These are phyloP conservation scores for Baccha elongata DNA, from an alignment of 2,888 invertebrate species.

Conservation along the genomic window DNA sequence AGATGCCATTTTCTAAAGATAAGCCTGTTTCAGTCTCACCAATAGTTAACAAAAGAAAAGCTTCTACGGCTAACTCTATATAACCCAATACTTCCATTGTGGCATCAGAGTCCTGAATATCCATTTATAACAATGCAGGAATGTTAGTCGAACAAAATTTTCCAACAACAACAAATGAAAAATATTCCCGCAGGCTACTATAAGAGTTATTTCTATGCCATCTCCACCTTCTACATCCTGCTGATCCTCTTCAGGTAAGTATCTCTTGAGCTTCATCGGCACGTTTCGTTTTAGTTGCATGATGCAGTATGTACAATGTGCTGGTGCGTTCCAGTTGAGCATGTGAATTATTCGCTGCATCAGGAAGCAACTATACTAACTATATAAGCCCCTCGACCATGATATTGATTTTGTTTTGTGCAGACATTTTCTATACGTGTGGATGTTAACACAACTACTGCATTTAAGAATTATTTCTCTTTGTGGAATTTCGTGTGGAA, in stretches of 20 bases:
- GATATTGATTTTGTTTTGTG: conserved; percentile 53
- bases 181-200: not conserved
- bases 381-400: not conserved
- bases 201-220: not conserved
- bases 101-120: not conserved
- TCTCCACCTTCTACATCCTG: no score
- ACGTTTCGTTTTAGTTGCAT: conserved; percentile 22
- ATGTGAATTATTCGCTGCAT: conserved; percentile 24
- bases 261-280: conserved; percentile 20
- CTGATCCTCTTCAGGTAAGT: not conserved
- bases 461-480: not conserved
- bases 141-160: not conserved
- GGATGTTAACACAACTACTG: no score
- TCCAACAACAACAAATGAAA: not conserved
- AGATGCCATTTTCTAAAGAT: not conserved
- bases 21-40: not conserved
- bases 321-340: conserved; percentile 26
- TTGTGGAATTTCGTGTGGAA: conserved; percentile 35
- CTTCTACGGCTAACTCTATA: not conserved
- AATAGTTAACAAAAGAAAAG: conserved; percentile 5
- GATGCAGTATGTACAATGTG: not conserved
- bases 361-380: not conserved
- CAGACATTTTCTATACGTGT: not conserved
- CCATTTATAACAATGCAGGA: not conserved
- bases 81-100: not conserved